Base-by-base conservation (phyloP, 53 echinoderm and acorn worm genomes). In the Hippasteria phrygiana region DNA sequence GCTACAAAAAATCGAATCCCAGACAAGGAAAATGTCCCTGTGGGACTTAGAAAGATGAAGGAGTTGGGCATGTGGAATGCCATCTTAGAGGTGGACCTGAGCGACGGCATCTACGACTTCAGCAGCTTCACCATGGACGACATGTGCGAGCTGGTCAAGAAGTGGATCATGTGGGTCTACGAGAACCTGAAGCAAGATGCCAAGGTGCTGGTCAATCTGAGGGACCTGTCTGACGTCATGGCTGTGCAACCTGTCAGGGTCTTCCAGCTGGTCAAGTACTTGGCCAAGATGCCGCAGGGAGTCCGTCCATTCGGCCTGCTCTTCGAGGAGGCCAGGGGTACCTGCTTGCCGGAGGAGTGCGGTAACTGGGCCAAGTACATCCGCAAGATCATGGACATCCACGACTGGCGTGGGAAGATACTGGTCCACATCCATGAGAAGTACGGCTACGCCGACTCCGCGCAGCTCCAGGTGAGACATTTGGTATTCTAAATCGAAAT, bases 391-490 rank as follows among this genome's bases (percentile, higher is more conserved):
- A 94, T 94, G 94, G 91, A 92, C 69, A 48, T 37, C 0, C 42
- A 92, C 81, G 65, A 87, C 39, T 91, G 93, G 93, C 81, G 81
- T 53, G 93, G 81, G 18, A 80, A 93, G 20, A 78, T 93, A 11
- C 56, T 93, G 55, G 87, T 93, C 46, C 94, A 94, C 69, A 41
- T 91, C 20, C 93, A 94, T 43, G 91, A 94, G 88, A 91, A 94
- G 88, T 94, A 65, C 66, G 93, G 93, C 36, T 90, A 86, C 27
- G 86, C 87, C 33, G 90, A 93, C 74, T 72, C 89, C 27, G 67
- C 93, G 31, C 86, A 90, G 16, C 86, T 92, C 5, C 42, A 92
- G 76, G 93, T 92, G 67, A 35, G 90, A 54, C 8, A 38, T 0
- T n/a, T 16, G 6, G 0, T 37, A 5, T 8, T 4, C 40, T 40